Conservation (phyloP, 2,113 vertebrate genomes). For the Psilopsiagon aymara region DNA sequence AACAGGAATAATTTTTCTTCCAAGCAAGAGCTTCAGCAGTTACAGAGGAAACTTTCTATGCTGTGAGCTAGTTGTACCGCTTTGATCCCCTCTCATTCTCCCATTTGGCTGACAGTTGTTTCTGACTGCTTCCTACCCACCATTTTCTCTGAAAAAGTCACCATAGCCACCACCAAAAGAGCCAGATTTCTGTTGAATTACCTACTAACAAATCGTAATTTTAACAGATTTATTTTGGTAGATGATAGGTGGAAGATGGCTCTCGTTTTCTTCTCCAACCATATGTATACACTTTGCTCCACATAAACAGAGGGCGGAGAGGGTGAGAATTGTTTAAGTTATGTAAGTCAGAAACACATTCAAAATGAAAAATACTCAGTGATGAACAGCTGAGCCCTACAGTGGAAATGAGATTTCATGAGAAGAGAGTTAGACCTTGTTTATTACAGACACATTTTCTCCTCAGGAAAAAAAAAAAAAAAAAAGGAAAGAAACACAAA, state of each 20-base stretch:
- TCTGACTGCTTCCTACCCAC: not conserved
- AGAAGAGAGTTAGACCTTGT: slow-evolving; percentile 23
- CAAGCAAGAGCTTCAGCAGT: not conserved
- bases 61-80: not conserved
- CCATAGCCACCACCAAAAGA: not conserved
- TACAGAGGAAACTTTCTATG: rapidly evolving
- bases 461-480: not conserved
- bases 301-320: not conserved
- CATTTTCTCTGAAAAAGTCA: not conserved
- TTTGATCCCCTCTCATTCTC: not conserved
- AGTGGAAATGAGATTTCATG: slow-evolving; percentile 45
- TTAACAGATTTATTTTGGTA: slow-evolving; percentile 30
- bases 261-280: slow-evolving; percentile 2
- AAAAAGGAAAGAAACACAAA: not conserved
- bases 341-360: slow-evolving; percentile 13
- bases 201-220: slow-evolving; percentile 25
- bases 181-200: not conserved
- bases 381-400: slow-evolving; percentile 41
- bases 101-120: not conserved
- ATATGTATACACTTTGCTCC: slow-evolving; percentile 38
- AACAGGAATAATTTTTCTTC: not conserved
- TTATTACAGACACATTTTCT: slow-evolving; percentile 63
- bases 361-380: slow-evolving; percentile 23
- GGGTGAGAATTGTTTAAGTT: not conserved
- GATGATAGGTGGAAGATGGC: not conserved